A percentile compares a stretch with the other conserved stretches of the same genome.
These are phyloP conservation scores for Leptocoma aspasia DNA, from an alignment of 2,113 vertebrate genomes.

Conservation along the genomic window DNA sequence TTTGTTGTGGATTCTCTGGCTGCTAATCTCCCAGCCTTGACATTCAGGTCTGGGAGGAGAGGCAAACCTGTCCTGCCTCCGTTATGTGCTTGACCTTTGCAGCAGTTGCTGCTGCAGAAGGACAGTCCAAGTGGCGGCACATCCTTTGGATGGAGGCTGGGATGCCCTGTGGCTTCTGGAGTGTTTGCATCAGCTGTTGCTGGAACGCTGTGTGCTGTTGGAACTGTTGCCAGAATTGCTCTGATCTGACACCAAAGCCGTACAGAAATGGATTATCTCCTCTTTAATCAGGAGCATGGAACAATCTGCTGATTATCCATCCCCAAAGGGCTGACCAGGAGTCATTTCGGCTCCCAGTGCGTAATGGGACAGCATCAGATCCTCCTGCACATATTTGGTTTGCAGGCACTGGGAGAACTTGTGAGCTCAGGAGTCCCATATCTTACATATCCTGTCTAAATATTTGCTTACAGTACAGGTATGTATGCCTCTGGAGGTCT, in stretches of 20 bases:
- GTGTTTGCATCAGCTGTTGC: conserved; percentile 20
- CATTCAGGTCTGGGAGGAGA: not conserved
- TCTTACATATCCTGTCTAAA: not conserved
- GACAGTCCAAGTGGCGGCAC: not conserved
- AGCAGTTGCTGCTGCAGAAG: conserved; percentile 21
- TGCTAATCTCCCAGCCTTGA: not conserved
- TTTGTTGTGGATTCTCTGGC: not conserved
- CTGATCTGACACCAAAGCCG: conserved; percentile 22
- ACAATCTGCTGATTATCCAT: conserved; percentile 8
- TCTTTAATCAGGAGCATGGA: conserved; percentile 24
- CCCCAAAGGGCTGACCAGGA: not conserved
- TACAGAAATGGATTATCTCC: conserved; percentile 38
- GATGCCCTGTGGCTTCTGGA: not conserved
- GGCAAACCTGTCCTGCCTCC: not conserved
- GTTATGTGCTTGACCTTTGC: conserved; percentile 25
- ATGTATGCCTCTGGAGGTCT: not conserved
- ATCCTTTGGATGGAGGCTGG: not conserved
- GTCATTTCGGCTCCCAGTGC: not conserved
- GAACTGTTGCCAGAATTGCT: conserved; percentile 42
- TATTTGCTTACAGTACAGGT: not conserved
- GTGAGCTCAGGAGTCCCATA: not conserved
- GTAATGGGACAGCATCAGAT: not conserved
- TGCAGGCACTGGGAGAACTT: not conserved
- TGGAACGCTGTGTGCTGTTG: not conserved
- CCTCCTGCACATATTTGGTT: accelerated